Percentiles rank a stretch among this genome's conserved stretches.
Conservation (phyloP, 37 sponge, comb jelly and placozoan species). For the Haliclona indistincta region DNA sequence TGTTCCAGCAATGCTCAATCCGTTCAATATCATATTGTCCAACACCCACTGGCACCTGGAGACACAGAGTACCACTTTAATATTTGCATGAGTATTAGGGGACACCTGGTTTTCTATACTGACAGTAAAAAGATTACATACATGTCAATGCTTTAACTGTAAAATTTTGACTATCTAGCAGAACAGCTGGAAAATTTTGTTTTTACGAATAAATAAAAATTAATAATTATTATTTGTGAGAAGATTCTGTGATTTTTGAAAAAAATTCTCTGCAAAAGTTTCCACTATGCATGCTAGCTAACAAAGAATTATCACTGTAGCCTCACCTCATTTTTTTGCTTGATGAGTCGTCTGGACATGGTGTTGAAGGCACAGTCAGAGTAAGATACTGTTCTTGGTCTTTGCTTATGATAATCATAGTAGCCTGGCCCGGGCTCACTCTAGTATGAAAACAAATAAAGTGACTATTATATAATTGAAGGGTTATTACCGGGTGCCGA, state of each 20-base stretch:
- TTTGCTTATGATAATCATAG: conserved; percentile 19
- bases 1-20: conserved; percentile 48
- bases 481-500: conserved; percentile 41
- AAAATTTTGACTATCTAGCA: not conserved
- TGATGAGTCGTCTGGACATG: not conserved
- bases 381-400: conserved; percentile 27
- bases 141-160: not conserved
- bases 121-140: not conserved
- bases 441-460: conserved; percentile 9
- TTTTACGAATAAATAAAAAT: no score
- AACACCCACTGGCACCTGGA: conserved; percentile 75
- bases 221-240: no score
- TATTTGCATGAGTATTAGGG: not conserved
- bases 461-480: not conserved
- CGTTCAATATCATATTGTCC: conserved; percentile 79
- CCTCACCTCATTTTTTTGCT: not conserved
- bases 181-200: no score
- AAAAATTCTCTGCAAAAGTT: no score
- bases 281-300: no score
- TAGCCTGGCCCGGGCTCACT: conserved; percentile 80
- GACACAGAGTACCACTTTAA: not conserved
- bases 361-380: not conserved
- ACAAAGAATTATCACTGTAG: not conserved
- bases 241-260: no score
- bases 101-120: not conserved